phyloP scores from a whole-genome alignment of 2,113 vertebrate species.

The Xiphophorus hellerii region DNA sequence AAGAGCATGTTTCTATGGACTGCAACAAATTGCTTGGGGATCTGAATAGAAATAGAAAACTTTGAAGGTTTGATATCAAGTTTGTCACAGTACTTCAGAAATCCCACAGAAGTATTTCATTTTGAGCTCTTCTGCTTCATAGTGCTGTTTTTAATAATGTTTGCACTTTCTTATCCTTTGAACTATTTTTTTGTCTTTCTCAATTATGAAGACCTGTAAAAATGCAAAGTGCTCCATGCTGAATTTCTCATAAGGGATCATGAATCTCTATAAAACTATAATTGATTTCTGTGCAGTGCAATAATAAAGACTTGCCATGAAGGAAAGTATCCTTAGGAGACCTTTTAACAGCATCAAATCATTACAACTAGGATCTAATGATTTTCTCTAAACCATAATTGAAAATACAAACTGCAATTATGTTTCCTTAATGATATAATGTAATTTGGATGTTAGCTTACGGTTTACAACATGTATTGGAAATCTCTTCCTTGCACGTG shows the following conservation, averaged over 20 bases:
- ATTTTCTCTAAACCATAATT: conserved; percentile 47
- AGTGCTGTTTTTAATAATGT: background rate
- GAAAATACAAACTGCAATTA: conserved; percentile 53
- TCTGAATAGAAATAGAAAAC: conserved; percentile 66
- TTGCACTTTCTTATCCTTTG: background rate
- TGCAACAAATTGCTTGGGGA: conserved; percentile 66
- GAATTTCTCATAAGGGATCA: conserved; percentile 63
- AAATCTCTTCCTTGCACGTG: background rate
- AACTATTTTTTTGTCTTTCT: conserved; percentile 18
- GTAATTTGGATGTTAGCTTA: conserved; percentile 9
- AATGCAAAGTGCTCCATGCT: conserved; percentile 56
- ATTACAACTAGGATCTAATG: conserved; percentile 54
- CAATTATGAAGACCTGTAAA: conserved; percentile 53
- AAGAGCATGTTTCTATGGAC: conserved; percentile 61
- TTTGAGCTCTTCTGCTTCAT: background rate
- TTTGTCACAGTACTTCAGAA: conserved; percentile 9
- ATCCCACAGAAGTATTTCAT: background rate
- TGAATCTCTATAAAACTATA: conserved; percentile 65
- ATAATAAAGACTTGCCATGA: conserved; percentile 65
- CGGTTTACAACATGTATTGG: background rate
- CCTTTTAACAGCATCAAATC: conserved; percentile 53
- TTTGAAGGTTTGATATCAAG: conserved; percentile 40
- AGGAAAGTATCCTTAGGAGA: conserved; percentile 62
- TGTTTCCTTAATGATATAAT: conserved; percentile 50
- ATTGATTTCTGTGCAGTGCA: conserved; percentile 67